phyloP scores from a whole-genome alignment of 2,113 vertebrate species.

The Brachyistius frenatus region DNA sequence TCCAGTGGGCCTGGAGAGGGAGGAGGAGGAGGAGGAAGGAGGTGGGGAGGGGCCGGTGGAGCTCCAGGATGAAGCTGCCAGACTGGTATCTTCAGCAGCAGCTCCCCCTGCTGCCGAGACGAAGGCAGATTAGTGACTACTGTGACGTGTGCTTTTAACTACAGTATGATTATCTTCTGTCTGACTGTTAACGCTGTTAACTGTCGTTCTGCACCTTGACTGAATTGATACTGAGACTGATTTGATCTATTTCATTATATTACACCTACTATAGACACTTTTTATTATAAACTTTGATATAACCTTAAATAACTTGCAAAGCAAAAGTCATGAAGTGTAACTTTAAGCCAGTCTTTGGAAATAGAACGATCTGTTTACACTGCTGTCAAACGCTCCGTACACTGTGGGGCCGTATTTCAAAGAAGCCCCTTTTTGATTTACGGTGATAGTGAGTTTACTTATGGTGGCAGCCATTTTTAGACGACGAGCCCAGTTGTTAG shows the following conservation, averaged over 20 bases:
- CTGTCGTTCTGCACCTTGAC: slow-evolving; percentile 68
- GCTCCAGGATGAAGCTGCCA: slow-evolving; percentile 65
- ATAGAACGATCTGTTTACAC: slow-evolving; percentile 65
- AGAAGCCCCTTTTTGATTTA: slow-evolving; percentile 33
- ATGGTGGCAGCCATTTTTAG: slow-evolving; percentile 36
- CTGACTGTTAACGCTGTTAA: slow-evolving; percentile 63
- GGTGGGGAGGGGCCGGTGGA: slow-evolving; percentile 62
- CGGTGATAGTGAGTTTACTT: slow-evolving; percentile 12
- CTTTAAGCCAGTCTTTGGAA: slow-evolving; percentile 54
- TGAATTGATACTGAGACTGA: slow-evolving; percentile 47
- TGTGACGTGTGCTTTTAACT: slow-evolving; percentile 36
- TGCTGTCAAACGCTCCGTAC: slow-evolving; percentile 51
- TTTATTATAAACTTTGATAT: slow-evolving; percentile 67
- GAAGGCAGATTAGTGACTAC: slow-evolving; percentile 76
- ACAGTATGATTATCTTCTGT: slow-evolving; percentile 36
- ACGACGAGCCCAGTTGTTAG: slow-evolving; percentile 1
- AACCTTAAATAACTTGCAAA: slow-evolving; percentile 42
- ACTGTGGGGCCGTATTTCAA: slow-evolving; percentile 58
- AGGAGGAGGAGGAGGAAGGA: slow-evolving; percentile 62
- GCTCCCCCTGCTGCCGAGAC: slow-evolving; percentile 77
- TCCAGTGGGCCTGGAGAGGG: slow-evolving; percentile 53
- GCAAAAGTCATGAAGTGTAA: slow-evolving; percentile 57
- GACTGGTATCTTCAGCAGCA: slow-evolving; percentile 69
- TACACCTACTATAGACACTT: slow-evolving; percentile 42
- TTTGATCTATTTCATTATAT: slow-evolving; percentile 62